Evolutionary conservation across 1,140 invertebrate genomes (phyloP), one percentile per base, ranked within the genome.

Genomic region (Aphaenogaster rudis): DNA sequence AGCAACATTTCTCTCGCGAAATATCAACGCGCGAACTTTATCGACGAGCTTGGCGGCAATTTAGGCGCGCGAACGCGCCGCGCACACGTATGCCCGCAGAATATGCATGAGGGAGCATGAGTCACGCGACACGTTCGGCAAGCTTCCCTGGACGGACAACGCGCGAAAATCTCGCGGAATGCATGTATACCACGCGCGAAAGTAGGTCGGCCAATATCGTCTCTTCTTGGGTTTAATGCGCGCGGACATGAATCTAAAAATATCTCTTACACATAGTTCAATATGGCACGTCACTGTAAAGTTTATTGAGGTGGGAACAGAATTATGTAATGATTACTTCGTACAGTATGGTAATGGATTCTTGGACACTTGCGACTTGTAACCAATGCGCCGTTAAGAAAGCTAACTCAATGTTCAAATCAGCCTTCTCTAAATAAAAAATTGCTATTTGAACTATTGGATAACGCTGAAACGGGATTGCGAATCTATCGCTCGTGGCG

Each of bases 1-100:
- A 94, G 89, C 81, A 82, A 61, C 69, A 50, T 74, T 82, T 82
- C 13, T 74, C 33, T 48, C 54, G 39, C 67, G 4, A 76, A 84
- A 63, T 84, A 76, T 61, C 67, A 36, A n/a, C 66, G 39, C 36
- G 66, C 21, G 39, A 5, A 15, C 13, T 48, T 59, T 48, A 50
- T 48, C 21, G 78, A 7, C 21, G n/a, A 33, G 36, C 17, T 9
- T 9, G 33, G n/a, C 42, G 54, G 52, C 54, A 13, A 59, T 82
- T 59, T 48, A 33, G 39, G 15, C 52, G 36, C 77, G 77, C 77
- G 33, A 52, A 52, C 17, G n/a, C 45, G 11, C 3, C 36, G 4
- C 77, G 11, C 21, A 48, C 17, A 42, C 28, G 42, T n/a, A 36
- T 17, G 5, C 1, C 13, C 64, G 48, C 36, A 28, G 54, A 74